Evolutionary conservation across 2,888 invertebrate species (phyloP).

Genomic region (Nebria salina): DNA sequence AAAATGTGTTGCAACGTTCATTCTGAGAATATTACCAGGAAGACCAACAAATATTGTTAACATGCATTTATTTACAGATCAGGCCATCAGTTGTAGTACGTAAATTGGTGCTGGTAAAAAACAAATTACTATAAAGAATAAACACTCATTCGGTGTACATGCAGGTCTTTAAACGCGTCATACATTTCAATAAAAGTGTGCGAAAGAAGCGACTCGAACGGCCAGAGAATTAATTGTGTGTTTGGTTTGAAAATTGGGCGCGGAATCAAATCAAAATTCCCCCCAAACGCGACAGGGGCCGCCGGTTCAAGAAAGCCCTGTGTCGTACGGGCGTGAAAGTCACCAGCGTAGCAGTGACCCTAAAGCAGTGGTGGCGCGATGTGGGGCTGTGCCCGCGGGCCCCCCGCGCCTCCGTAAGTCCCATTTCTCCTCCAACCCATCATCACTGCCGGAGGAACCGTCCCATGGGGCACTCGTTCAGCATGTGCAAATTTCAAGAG

Average conservation of each 20-base stretch:
- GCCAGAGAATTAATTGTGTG: not conserved
- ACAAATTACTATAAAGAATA: not conserved
- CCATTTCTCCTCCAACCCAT: conserved; percentile 52
- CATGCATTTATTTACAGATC: not conserved
- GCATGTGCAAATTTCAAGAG: conserved; percentile 83
- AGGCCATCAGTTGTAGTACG: too few species aligned
- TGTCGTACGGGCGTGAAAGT: conserved; percentile 57
- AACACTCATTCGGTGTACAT: conserved; percentile 19
- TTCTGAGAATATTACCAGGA: not conserved
- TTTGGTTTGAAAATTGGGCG: not conserved
- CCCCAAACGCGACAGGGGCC: conserved; percentile 33
- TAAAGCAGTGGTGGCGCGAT: conserved; percentile 65
- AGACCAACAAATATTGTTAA: not conserved
- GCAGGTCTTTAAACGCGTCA: conserved; percentile 23
- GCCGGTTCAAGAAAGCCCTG: conserved; percentile 50
- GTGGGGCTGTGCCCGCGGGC: conserved; percentile 63
- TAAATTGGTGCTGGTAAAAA: too few species aligned
- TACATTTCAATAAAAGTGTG: conserved; percentile 35
- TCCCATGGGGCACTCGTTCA: conserved; percentile 83
- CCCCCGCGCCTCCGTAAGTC: conserved; percentile 58
- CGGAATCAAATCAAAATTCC: conserved; percentile 48
- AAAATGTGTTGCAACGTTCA: not conserved
- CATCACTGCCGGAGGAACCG: conserved; percentile 55
- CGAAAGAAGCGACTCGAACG: conserved; percentile 16
- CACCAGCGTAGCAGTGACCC: conserved; percentile 61